Evolutionary conservation across 1,140 invertebrate genomes (phyloP).

Genomic region (Drosophila takahashii): DNA sequence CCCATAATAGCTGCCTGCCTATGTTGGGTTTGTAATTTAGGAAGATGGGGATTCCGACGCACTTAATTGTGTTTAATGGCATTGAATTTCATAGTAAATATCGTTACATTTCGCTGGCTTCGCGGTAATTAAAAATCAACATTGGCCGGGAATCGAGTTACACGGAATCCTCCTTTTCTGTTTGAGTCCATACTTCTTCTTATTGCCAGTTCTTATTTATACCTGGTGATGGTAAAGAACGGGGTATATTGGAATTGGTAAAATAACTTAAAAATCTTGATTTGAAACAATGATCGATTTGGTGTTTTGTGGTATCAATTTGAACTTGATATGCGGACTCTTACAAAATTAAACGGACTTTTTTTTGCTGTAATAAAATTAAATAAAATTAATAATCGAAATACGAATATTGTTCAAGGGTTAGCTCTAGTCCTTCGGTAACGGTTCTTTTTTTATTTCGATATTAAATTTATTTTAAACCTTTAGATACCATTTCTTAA

Average conservation of each 20-base stretch:
- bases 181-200: not conserved
- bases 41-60: conserved; percentile 17
- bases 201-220: not conserved
- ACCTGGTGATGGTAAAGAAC: not conserved
- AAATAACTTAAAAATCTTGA: no score
- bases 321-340: no score
- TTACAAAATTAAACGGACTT: no score
- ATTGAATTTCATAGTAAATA: conserved; percentile 77
- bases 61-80: conserved; percentile 77
- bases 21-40: conserved; percentile 26
- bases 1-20: conserved; percentile 66
- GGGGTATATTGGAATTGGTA: not conserved
- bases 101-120: conserved; percentile 52
- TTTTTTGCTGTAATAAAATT: no score
- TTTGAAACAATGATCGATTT: no score
- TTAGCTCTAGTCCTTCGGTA: no score
- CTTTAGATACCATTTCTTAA: not conserved
- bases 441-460: no score
- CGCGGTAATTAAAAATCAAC: conserved; percentile 57
- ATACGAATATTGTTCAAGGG: no score
- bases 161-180: not conserved
- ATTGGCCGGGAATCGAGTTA: conserved; percentile 34
- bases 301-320: no score
- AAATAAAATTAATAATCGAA: no score
- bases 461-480: not conserved